A percentile compares a stretch with the other conserved stretches of the same genome.
Conservation (phyloP, 1,140 invertebrate genomes). For the Bombus confusus region DNA sequence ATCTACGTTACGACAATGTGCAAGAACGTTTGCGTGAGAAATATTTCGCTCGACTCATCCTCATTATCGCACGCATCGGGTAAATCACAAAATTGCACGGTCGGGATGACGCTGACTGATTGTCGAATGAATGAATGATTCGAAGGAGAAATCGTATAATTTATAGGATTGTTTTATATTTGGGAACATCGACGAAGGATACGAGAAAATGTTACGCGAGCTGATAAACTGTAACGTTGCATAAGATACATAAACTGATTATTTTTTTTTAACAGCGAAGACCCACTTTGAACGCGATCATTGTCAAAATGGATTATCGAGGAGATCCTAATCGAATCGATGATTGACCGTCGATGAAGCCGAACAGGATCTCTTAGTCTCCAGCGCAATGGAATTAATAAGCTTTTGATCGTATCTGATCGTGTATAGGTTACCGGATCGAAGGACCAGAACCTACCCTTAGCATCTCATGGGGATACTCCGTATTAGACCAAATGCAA, state of each 20-base stretch:
- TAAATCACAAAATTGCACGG: no score
- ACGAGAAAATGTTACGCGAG: no score
- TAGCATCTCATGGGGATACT: background rate
- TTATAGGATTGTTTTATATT: background rate
- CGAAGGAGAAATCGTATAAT: background rate
- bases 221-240: background rate
- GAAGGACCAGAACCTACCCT: background rate
- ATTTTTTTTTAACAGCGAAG: background rate
- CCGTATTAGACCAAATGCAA: constrained; percentile 2
- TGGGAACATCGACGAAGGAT: background rate
- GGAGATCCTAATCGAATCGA: background rate
- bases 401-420: constrained; percentile 1
- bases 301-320: background rate
- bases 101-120: background rate
- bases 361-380: background rate
- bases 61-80: no score
- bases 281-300: no score
- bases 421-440: background rate
- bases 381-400: background rate
- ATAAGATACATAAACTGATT: background rate
- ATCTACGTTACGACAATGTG: no score
- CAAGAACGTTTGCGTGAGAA: no score
- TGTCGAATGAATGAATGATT: background rate
- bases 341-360: background rate
- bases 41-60: no score